phyloP scores from a whole-genome alignment of 2,797 vertebrate species.

The Lagorchestes hirsutus region DNA sequence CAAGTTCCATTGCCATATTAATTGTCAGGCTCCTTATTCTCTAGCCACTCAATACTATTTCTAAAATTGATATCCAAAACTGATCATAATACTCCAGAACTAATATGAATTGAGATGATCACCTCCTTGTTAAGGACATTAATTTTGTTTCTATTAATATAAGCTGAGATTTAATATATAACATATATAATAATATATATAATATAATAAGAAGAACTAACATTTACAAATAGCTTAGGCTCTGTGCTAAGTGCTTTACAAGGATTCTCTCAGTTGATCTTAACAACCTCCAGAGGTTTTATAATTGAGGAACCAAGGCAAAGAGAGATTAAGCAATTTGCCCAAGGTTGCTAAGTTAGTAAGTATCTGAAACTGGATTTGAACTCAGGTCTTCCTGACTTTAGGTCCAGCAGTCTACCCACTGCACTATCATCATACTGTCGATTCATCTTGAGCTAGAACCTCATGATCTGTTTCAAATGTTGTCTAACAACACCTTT shows the following conservation, averaged over 20 bases:
- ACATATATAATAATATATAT: too few relatives aligned
- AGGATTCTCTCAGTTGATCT: neutral
- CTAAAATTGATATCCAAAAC: neutral
- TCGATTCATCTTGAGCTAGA: neutral
- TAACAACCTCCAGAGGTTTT: neutral
- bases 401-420: neutral
- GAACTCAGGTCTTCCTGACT: neutral
- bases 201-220: neutral
- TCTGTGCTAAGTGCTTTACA: neutral
- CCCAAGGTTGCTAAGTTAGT: neutral
- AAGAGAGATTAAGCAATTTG: neutral
- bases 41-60: neutral
- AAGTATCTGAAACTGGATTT: neutral
- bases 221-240: neutral
- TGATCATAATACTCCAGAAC: neutral
- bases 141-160: neutral
- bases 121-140: neutral
- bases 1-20: neutral
- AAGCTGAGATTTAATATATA: neutral
- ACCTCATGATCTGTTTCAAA: neutral
- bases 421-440: neutral
- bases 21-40: neutral
- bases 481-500: neutral
- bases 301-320: neutral
- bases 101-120: neutral